Conservation (phyloP, 2,888 invertebrate genomes). For the Cremastinae sp. region DNA sequence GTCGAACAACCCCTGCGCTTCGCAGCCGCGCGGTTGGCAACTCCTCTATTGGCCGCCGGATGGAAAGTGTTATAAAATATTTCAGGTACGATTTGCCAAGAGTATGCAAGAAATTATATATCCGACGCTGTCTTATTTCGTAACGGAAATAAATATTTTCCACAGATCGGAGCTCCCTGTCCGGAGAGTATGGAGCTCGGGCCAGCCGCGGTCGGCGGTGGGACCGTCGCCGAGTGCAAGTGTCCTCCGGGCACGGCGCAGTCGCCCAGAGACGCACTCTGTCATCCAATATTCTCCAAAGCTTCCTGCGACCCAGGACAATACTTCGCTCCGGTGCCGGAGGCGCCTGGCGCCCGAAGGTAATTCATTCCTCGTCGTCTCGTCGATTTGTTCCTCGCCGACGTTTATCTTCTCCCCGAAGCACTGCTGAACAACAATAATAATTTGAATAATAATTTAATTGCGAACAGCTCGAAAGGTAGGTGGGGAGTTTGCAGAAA, state of each 20-base stretch:
- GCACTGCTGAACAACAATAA: too few species aligned
- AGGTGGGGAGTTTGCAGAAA: conserved; percentile 89
- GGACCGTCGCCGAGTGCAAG: conserved; percentile 88
- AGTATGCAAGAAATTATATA: conserved; percentile 45
- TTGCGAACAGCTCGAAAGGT: conserved; percentile 80
- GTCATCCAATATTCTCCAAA: conserved; percentile 87
- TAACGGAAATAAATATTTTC: background rate
- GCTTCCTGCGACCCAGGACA: conserved; percentile 88
- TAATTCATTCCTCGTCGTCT: conserved; percentile 54
- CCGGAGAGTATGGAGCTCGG: conserved; percentile 92
- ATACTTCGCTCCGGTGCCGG: conserved; percentile 87
- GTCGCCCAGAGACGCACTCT: conserved; percentile 85
- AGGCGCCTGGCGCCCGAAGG: conserved; percentile 71
- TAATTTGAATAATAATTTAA: too few species aligned
- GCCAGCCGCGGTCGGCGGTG: conserved; percentile 83
- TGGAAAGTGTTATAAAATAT: conserved; percentile 93
- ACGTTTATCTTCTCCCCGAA: too few species aligned
- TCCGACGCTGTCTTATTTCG: conserved; percentile 33
- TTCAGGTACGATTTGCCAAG: conserved; percentile 83
- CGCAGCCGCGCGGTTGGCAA: conserved; percentile 91
- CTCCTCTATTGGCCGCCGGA: conserved; percentile 92
- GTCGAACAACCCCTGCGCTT: conserved; percentile 90
- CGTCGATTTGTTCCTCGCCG: too few species aligned
- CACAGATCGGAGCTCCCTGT: conserved; percentile 88
- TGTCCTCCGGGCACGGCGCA: conserved; percentile 91